phyloP scores from a whole-genome alignment of 1,140 invertebrate species.

The Parasteatoda tepidariorum region DNA sequence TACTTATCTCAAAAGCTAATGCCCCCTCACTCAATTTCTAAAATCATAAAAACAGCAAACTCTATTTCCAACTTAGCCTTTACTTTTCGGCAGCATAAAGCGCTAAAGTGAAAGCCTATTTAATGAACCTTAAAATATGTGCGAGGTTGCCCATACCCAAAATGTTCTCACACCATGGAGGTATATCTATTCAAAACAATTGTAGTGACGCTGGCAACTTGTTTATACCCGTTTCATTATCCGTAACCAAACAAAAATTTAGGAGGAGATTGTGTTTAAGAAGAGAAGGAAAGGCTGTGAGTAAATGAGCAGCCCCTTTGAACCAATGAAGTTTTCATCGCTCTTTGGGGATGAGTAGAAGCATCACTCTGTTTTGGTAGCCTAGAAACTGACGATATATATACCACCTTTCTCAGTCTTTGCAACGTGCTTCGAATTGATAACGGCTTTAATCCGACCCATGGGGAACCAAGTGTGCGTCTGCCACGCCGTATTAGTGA shows the following conservation, averaged over 20 bases:
- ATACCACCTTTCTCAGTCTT: constrained; percentile 50
- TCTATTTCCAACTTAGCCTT: neutral
- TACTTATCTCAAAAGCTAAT: neutral
- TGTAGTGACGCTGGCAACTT: constrained; percentile 15
- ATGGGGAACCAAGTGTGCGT: constrained; percentile 22
- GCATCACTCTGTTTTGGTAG: constrained; percentile 59
- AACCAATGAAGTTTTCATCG: constrained; percentile 59
- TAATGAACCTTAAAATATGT: neutral
- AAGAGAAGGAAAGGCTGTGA: constrained; percentile 1
- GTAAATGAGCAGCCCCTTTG: constrained; percentile 42
- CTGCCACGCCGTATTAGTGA: constrained; percentile 44
- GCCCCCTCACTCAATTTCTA: neutral
- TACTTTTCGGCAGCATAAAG: neutral
- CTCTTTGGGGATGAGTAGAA: constrained; percentile 47
- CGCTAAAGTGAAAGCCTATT: neutral
- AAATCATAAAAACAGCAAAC: neutral
- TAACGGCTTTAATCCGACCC: constrained; percentile 59
- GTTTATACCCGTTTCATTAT: constrained; percentile 51
- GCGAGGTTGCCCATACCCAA: neutral
- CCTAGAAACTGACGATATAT: constrained; percentile 51
- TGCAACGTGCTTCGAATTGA: constrained; percentile 57
- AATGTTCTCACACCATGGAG: neutral
- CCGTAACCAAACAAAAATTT: constrained; percentile 57
- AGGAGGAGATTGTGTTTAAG: constrained; percentile 43
- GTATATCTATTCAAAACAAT: constrained; percentile 49